These are phyloP conservation scores for Pyrrhosoma nymphula DNA, from an alignment of 2,888 invertebrate genomes.

Conservation along the genomic window DNA sequence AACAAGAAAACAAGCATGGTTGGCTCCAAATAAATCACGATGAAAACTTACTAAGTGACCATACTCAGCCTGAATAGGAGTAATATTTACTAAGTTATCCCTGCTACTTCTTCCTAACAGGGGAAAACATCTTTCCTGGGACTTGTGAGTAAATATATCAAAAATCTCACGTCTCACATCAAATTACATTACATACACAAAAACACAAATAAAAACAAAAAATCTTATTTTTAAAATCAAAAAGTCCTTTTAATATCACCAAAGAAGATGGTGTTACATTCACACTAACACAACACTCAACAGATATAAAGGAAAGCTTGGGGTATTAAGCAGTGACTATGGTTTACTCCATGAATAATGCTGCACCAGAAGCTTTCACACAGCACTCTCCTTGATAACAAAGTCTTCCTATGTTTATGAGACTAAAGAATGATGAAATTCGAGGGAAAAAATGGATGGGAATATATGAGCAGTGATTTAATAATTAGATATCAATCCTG, in stretches of 20 bases:
- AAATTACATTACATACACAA: too few species aligned
- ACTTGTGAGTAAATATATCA: too few species aligned
- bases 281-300: conserved; percentile 62
- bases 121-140: too few species aligned
- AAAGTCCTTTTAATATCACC: conserved; percentile 58
- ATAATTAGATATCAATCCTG: conserved; percentile 57
- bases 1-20: too few species aligned
- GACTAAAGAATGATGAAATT: conserved; percentile 14
- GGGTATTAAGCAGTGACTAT: conserved; percentile 55
- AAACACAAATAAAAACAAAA: conserved; percentile 1
- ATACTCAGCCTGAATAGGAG: too few species aligned
- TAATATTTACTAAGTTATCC: too few species aligned
- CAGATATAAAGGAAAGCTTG: conserved; percentile 64
- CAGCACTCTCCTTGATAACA: conserved; percentile 43
- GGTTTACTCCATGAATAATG: conserved; percentile 6
- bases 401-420: conserved; percentile 28
- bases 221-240: conserved; percentile 41
- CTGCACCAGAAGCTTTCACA: conserved; percentile 55
- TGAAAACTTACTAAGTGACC: too few species aligned
- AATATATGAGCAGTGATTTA: conserved; percentile 58
- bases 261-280: conserved; percentile 56
- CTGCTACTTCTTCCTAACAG: too few species aligned
- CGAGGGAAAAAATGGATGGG: conserved; percentile 54
- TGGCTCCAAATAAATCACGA: too few species aligned
- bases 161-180: too few species aligned